Base-by-base conservation (phyloP, 2,888 invertebrate genomes). In the Trichopria drosophilae region DNA sequence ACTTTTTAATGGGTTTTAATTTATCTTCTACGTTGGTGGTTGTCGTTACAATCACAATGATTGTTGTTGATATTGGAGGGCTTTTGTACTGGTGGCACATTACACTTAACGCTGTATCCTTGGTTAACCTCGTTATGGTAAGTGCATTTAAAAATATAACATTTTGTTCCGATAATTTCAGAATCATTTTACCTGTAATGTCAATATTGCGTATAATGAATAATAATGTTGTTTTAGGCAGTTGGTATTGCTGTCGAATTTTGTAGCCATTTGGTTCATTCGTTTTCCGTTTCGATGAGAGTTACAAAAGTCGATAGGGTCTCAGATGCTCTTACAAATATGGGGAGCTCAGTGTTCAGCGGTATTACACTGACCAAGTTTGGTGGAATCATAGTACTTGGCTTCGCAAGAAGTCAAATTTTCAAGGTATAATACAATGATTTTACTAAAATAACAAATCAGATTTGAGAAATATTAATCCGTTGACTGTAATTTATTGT, bases 241-340 rank as follows among this genome's bases (percentile, higher is more conserved):
- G 90, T 98, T 61, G 98, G 98, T 35, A 98, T 99, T 58, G 88
- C 95, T 10, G 97, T 99, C 31, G 98, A 99, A 79, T 99, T 99
- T 79, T 96, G 95, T 77, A 95, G 95, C 56, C 98, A 98, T 79
- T 81, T 97, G 62, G 94, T 94, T 53, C 90, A 95, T 76, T 88
- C 91, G 53, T 98, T 95, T 79, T 84, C 89, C 0, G 80, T 87
- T 43, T 91, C 91, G 42, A 82, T 87, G 47, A 82, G 87, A 64
- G 80, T 80, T 50, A 82, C 84, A 34, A 81, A 90, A 56, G 81
- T 87, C 19, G 82, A 83, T 50, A 81, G 96, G 62, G 91, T 95
- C 0, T 82, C 87, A 1, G 89, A 90, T 68, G 85, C 94, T 2
- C 80, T 98, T 19, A 83, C 88, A 12, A 84, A 87, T 69, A 95